phyloP scores from a whole-genome alignment of 1,140 invertebrate species.

The Scaptodrosophila lebanonensis region DNA sequence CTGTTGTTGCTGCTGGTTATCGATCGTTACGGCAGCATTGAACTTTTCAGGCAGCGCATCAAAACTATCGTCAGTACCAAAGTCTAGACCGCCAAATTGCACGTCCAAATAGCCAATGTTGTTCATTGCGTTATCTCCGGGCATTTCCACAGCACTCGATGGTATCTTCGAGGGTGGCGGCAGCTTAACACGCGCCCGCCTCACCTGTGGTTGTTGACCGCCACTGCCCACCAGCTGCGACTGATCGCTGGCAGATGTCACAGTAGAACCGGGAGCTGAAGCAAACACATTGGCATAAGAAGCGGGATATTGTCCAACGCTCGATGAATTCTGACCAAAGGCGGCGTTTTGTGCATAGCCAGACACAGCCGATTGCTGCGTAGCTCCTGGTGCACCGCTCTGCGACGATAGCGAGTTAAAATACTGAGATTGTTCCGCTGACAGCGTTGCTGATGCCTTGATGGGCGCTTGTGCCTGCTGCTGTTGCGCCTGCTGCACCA shows the following conservation, averaged over 20 bases:
- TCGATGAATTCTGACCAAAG: slow-evolving; percentile 24
- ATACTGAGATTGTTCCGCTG: slow-evolving; percentile 77
- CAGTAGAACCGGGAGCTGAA: slow-evolving; percentile 53
- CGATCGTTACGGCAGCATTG: slow-evolving; percentile 64
- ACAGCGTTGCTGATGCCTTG: slow-evolving; percentile 68
- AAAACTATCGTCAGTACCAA: slow-evolving; percentile 82
- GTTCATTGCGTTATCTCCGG: slow-evolving; percentile 85
- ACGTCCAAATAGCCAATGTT: slow-evolving; percentile 90
- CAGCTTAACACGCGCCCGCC: slow-evolving; percentile 85
- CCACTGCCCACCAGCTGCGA: slow-evolving; percentile 36
- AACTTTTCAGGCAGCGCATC: slow-evolving; percentile 79
- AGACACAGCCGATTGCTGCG: slow-evolving; percentile 23
- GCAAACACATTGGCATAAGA: slow-evolving; percentile 70
- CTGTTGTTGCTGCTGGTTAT: slow-evolving; percentile 54
- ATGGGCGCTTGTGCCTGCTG: slow-evolving; percentile 59
- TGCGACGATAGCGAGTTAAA: slow-evolving; percentile 75
- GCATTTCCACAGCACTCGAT: slow-evolving; percentile 96
- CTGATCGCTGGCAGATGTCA: slow-evolving; percentile 61
- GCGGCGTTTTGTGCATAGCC: slow-evolving; percentile 26
- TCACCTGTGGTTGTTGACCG: slow-evolving; percentile 81
- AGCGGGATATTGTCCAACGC: slow-evolving; percentile 45
- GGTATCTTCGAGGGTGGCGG: slow-evolving; percentile 96
- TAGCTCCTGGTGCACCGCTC: slow-evolving; percentile 37
- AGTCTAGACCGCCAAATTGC: slow-evolving; percentile 94
- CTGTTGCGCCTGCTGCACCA: slow-evolving; percentile 65